Base-by-base conservation (phyloP, 2,113 vertebrate species). In the Siphamia tubifer region DNA sequence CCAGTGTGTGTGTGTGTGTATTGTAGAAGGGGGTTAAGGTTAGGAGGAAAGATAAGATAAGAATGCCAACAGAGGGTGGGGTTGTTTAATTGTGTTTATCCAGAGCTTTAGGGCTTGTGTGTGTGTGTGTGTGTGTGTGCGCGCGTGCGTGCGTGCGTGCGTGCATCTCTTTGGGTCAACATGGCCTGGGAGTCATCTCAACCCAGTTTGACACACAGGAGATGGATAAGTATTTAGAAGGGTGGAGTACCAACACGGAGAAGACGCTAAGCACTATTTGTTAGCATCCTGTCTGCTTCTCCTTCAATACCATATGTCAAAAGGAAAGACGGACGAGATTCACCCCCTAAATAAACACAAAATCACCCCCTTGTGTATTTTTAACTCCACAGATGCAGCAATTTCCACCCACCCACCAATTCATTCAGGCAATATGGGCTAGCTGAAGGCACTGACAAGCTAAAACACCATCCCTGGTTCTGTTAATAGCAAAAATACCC, bases 1-100 rank as follows among this genome's bases (percentile, higher is more conserved):
- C 17, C 31, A 61, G 7, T 19, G 47, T 66, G 55, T 66, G 48
- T 52, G 51, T 35, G 30, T 39, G n/a, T 58, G 20, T 34, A 55
- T 38, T 24, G 12, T 51, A 39, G 60, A 24, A 54, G 44, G 21
- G 63, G 23, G 15, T 54, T 78, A 62, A 79, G 79, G 84, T 76
- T 86, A 72, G 73, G 68, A 55, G 74, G 52, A 7, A 48, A 86
- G 89, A 88, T 87, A 88, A 91, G 88, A 89, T 90, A 86, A 89
- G 80, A 84, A 45, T 79, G 79, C 84, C 74, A 82, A 79, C 69
- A 7, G 73, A 65, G 82, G 87, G 84, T 16, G 79, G 70, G 61
- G 79, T 57, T 15, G 10, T 80, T 86, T 86, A 74, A 87, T 76
- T 87, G 79, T 89, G 79, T 90, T 91, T 88, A 88, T 85, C 69